Conservation (phyloP, 2,888 invertebrate species). For the Onchidella celtica region DNA sequence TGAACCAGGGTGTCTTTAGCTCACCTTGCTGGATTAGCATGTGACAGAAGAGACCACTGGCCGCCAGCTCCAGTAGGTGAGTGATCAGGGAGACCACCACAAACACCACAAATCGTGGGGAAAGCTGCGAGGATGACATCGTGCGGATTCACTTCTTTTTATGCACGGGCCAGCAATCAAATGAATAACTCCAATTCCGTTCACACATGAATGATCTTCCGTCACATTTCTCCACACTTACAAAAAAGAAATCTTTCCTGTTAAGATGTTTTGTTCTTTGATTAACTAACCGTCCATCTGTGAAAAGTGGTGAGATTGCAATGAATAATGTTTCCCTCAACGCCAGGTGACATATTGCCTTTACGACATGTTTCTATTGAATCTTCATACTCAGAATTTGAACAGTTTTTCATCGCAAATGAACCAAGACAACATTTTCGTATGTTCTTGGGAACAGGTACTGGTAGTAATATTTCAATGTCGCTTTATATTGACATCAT, state of each 20-base stretch:
- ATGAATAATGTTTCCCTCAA: too few relatives aligned
- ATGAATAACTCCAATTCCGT: not conserved
- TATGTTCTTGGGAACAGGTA: too few relatives aligned
- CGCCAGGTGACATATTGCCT: too few relatives aligned
- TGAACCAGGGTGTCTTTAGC: slow-evolving; percentile 83
- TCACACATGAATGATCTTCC: not conserved
- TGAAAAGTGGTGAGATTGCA: too few relatives aligned
- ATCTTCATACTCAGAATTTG: too few relatives aligned
- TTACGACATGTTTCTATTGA: too few relatives aligned
- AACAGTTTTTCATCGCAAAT: too few relatives aligned
- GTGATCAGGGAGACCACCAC: slow-evolving; percentile 62
- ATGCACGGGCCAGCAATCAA: not conserved
- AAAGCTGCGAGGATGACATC: slow-evolving; percentile 48
- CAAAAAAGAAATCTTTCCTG: not conserved
- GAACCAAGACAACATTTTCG: too few relatives aligned
- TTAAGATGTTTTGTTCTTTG: not conserved
- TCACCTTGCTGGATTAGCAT: slow-evolving; percentile 62
- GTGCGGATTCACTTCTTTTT: not conserved
- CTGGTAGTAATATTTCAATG: too few relatives aligned
- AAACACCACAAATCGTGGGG: slow-evolving; percentile 63
- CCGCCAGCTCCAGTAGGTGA: slow-evolving; percentile 63
- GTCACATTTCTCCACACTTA: not conserved
- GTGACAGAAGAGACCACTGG: slow-evolving; percentile 82
- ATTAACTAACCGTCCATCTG: too few relatives aligned
- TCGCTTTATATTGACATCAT: too few relatives aligned